These are phyloP conservation scores for Tolmerus cingulatus DNA, from an alignment of 2,888 invertebrate genomes.

Conservation along the genomic window DNA sequence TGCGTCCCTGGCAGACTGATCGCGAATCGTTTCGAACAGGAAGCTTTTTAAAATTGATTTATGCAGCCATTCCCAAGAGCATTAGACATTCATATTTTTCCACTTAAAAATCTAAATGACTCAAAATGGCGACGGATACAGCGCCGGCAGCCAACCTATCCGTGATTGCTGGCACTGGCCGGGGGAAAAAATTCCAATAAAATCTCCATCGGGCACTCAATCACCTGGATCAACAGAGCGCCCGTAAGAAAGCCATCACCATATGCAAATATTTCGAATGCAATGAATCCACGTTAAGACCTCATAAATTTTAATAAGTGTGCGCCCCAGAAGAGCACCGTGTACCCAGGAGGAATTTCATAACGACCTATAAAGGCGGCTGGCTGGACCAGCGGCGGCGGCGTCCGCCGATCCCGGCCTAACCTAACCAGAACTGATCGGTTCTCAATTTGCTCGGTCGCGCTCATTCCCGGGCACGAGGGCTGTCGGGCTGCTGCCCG, in stretches of 20 bases:
- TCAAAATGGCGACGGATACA: neutral
- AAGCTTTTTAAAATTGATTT: neutral
- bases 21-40: neutral
- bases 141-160: neutral
- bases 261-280: constrained; percentile 28
- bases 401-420: neutral
- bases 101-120: neutral
- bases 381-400: too few species aligned
- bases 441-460: constrained; percentile 17
- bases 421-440: constrained; percentile 31
- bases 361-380: constrained; percentile 22
- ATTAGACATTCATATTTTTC: neutral
- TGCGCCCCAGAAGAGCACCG: constrained; percentile 6
- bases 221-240: constrained; percentile 31
- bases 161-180: neutral
- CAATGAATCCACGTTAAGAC: constrained; percentile 34
- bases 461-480: neutral
- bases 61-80: neutral
- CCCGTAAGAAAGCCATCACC: constrained; percentile 32
- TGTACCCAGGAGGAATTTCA: constrained; percentile 28
- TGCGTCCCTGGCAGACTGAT: neutral
- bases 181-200: constrained; percentile 2
- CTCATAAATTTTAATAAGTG: constrained; percentile 38
- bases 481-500: neutral
- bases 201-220: constrained; percentile 26